These are phyloP conservation scores for Trididemnum clinides DNA, from an alignment of 23 tunicate species.

Conservation along the genomic window DNA sequence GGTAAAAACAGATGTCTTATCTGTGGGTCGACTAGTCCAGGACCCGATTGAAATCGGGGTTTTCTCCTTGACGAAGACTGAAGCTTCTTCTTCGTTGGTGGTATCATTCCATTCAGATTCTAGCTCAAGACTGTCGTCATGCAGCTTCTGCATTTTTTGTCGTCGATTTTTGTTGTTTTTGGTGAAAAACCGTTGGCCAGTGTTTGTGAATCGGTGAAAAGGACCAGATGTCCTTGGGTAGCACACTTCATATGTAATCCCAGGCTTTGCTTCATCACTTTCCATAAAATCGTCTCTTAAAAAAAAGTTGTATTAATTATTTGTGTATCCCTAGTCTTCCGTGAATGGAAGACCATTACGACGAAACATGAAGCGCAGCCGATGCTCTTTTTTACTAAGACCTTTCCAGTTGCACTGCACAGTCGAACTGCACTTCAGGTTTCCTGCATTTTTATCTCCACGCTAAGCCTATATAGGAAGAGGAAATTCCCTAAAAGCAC, in stretches of 20 bases:
- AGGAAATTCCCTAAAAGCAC: no score
- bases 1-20: no score
- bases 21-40: background rate
- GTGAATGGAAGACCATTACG: no score
- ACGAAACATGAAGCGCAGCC: no score
- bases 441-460: no score
- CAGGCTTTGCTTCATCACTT: background rate
- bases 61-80: background rate
- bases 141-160: background rate
- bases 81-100: background rate
- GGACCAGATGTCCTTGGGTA: background rate
- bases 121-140: background rate
- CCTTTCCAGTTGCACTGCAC: no score
- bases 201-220: background rate
- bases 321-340: no score
- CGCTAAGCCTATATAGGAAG: no score
- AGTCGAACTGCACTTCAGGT: no score
- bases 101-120: background rate
- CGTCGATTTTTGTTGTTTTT: background rate
- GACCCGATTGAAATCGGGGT: background rate
- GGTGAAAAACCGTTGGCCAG: background rate
- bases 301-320: no score
- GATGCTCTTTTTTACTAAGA: no score
- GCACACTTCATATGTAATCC: constrained; percentile 7
- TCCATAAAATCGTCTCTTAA: no score